Conservation (phyloP, 2,113 vertebrate genomes). For the Daboia siamensis region DNA sequence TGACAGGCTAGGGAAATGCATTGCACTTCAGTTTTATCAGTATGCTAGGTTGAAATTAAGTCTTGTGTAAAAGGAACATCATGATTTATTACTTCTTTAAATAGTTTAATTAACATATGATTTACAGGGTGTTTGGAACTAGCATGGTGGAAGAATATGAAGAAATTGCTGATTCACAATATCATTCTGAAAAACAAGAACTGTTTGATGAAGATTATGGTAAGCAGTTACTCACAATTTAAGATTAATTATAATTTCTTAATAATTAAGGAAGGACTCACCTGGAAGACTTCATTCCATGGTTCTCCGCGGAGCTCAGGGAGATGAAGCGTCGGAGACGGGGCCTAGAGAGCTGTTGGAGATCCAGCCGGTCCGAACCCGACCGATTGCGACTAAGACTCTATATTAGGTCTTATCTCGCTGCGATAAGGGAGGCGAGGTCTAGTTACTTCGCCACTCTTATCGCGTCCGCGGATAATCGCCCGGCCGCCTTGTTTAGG, state of each 20-base stretch:
- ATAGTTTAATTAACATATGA: conserved; percentile 44
- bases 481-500: no score
- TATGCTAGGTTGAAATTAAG: not conserved
- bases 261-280: rapidly evolving
- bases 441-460: no score
- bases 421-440: no score
- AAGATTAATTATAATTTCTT: not conserved
- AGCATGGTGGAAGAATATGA: conserved; percentile 99
- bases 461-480: no score
- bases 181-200: conserved; percentile 89
- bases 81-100: not conserved
- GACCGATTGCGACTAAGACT: no score
- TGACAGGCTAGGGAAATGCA: not conserved
- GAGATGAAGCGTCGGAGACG: no score
- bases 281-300: not conserved
- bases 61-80: not conserved
- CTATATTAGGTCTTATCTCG: no score
- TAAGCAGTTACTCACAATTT: conserved; percentile 56
- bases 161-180: conserved; percentile 95
- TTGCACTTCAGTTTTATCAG: not conserved
- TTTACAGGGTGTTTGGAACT: conserved; percentile 91
- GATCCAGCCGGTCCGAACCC: no score
- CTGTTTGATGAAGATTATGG: conserved; percentile 95
- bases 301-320: no score
- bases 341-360: no score